Evolutionary conservation across 1,140 invertebrate genomes (phyloP).

Genomic region (Ruditapes philippinarum): DNA sequence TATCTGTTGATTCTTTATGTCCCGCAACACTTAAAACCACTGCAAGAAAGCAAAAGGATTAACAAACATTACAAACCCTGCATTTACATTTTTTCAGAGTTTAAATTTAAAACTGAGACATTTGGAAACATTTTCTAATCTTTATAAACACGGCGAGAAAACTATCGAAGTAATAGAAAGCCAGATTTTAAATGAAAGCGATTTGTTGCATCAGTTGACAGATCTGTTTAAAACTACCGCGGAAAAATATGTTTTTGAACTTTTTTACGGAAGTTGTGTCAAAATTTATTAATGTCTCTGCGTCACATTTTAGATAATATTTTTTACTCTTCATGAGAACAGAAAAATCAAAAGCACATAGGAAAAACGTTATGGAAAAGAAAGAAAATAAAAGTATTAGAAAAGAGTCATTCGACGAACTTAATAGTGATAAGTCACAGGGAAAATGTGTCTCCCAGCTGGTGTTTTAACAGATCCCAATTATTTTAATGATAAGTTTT

Average conservation of each 20-base stretch:
- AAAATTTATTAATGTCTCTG: background rate
- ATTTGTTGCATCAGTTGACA: background rate
- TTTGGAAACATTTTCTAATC: background rate
- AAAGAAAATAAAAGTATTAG: background rate
- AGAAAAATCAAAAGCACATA: background rate
- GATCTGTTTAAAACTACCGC: no score
- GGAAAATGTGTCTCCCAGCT: background rate
- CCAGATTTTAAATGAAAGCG: background rate
- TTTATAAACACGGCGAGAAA: background rate
- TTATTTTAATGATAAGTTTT: slow-evolving; percentile 2
- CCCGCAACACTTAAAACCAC: background rate
- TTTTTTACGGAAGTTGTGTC: background rate
- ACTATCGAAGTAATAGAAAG: background rate
- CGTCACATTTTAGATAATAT: background rate
- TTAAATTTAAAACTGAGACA: background rate
- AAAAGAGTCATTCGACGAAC: background rate
- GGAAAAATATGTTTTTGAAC: background rate
- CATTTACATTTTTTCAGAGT: background rate
- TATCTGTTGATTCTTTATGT: background rate
- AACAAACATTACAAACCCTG: background rate
- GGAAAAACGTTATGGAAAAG: background rate
- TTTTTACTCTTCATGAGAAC: background rate
- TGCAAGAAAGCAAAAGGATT: slow-evolving; percentile 8
- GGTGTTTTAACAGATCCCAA: background rate
- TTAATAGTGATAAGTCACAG: background rate